Conservation (phyloP, 2,797 vertebrate species). For the Chiloscyllium punctatum region DNA sequence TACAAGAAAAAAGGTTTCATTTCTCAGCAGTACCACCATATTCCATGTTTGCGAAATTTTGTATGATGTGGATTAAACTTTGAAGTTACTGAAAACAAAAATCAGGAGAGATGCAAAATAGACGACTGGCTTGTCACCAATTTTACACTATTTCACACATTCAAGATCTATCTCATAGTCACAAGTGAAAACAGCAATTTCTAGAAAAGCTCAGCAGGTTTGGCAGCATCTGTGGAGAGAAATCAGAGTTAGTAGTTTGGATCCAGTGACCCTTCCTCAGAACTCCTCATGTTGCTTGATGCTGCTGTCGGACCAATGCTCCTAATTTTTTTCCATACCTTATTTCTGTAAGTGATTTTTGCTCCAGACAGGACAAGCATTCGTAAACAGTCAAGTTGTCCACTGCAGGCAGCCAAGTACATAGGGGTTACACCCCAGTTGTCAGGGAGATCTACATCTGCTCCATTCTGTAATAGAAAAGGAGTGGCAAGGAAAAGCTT, state of each 20-base stretch:
- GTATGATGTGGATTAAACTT: background rate
- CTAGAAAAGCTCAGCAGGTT: no score
- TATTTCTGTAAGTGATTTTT: constrained; percentile 49
- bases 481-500: background rate
- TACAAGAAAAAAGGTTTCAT: no score
- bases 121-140: background rate
- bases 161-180: background rate
- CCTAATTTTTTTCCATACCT: constrained; percentile 40
- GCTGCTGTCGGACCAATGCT: background rate
- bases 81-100: background rate
- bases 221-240: no score
- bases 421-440: constrained; percentile 51
- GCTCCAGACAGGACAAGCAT: constrained; percentile 48
- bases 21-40: no score
- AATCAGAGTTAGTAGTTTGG: no score
- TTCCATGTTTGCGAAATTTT: background rate
- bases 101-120: background rate
- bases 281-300: background rate
- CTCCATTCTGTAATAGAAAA: constrained; percentile 44
- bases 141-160: background rate
- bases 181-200: no score
- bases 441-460: constrained; percentile 49
- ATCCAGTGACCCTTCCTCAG: no score
- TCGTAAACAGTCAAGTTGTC: constrained; percentile 48
- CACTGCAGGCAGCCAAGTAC: constrained; percentile 50